These are phyloP conservation scores for Athrips mouffetella DNA, from an alignment of 2,888 invertebrate species.

Conservation along the genomic window DNA sequence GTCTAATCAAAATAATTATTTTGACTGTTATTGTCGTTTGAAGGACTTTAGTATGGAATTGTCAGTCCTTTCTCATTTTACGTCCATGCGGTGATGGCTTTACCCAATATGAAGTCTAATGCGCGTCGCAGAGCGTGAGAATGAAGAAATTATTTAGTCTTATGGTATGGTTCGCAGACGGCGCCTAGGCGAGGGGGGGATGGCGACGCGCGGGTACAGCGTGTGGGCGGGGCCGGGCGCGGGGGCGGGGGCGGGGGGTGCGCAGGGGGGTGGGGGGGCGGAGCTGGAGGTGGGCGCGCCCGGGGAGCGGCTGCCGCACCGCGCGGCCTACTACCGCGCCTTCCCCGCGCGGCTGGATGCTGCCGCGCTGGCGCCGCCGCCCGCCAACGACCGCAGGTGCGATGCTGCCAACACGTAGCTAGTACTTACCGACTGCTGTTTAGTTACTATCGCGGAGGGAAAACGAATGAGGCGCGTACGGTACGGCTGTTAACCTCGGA, in stretches of 20 bases:
- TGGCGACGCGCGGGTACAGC: constrained; percentile 63
- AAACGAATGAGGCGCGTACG: too few relatives aligned
- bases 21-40: too few relatives aligned
- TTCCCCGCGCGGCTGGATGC: constrained; percentile 93
- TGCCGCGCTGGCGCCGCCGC: constrained; percentile 61
- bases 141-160: constrained; percentile 17
- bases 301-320: constrained; percentile 85
- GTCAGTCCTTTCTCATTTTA: too few relatives aligned
- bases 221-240: constrained; percentile 72
- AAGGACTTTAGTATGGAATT: too few relatives aligned
- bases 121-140: not conserved
- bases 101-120: too few relatives aligned
- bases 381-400: constrained; percentile 64
- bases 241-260: constrained; percentile 70
- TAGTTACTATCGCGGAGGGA: too few relatives aligned
- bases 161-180: constrained; percentile 51
- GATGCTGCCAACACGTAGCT: constrained; percentile 22
- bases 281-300: constrained; percentile 92
- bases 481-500: too few relatives aligned
- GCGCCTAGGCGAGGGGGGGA: constrained; percentile 64
- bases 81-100: too few relatives aligned
- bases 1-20: too few relatives aligned
- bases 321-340: constrained; percentile 85
- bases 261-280: constrained; percentile 62
- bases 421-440: too few relatives aligned